phyloP scores from a whole-genome alignment of 1,140 invertebrate genomes.

The Chrysopa pallens region DNA sequence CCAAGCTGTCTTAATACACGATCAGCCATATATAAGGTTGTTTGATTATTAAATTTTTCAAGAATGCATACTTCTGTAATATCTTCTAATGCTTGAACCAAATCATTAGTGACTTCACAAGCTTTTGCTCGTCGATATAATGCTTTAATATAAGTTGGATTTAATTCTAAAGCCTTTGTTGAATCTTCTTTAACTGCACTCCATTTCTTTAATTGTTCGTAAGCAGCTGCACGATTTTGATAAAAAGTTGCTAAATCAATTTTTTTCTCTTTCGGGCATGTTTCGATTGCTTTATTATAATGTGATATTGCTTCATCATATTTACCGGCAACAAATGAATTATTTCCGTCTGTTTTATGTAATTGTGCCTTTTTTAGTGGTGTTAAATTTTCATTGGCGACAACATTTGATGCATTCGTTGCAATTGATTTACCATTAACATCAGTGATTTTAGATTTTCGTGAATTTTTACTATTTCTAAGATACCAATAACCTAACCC shows the following conservation, averaged over 20 bases:
- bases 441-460: conserved; percentile 31
- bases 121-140: conserved; percentile 67
- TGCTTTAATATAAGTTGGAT: conserved; percentile 81
- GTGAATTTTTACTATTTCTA: conserved; percentile 30
- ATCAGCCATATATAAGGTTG: conserved; percentile 64
- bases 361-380: conserved; percentile 50
- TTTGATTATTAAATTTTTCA: conserved; percentile 70
- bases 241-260: conserved; percentile 77
- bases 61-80: conserved; percentile 80
- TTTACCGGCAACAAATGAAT: conserved; percentile 66
- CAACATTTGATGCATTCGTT: background rate
- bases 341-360: conserved; percentile 76
- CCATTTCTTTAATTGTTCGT: conserved; percentile 82
- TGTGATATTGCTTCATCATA: conserved; percentile 74
- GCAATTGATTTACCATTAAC: conserved; percentile 22
- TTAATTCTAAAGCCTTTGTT: conserved; percentile 63
- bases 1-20: conserved; percentile 65
- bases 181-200: conserved; percentile 74
- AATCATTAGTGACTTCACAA: conserved; percentile 57
- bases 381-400: conserved; percentile 24
- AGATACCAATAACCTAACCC: conserved; percentile 68
- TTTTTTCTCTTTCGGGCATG: conserved; percentile 55
- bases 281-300: conserved; percentile 77
- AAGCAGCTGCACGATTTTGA: conserved; percentile 88
- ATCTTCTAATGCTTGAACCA: conserved; percentile 72